phyloP scores from a whole-genome alignment of 2,888 invertebrate species.

The Cephonodes hylas region DNA sequence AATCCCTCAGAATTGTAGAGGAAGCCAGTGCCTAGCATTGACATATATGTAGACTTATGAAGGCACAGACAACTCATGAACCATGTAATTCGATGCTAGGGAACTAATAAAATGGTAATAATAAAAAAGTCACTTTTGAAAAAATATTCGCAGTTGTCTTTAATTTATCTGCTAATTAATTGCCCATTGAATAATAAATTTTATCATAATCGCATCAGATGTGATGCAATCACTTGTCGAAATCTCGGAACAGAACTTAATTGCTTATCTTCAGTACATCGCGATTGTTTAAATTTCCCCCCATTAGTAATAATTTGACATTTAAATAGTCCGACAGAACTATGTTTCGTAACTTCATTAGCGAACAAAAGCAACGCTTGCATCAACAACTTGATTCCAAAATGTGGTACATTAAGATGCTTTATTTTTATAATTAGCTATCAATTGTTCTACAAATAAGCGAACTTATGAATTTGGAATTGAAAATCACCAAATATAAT shows the following conservation, averaged over 20 bases:
- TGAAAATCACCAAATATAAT: no score
- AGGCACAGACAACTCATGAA: no score
- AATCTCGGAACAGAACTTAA: not conserved
- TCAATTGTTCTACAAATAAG: no score
- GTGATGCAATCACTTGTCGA: conserved; percentile 1
- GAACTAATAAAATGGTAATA: not conserved
- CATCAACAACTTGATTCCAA: no score
- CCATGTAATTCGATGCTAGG: no score
- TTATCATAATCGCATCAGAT: conserved; percentile 30
- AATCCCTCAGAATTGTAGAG: no score
- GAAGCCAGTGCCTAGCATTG: no score
- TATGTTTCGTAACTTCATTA: not conserved
- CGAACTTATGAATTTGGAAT: no score
- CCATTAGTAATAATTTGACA: not conserved
- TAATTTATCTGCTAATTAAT: conserved; percentile 18
- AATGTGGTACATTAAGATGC: no score
- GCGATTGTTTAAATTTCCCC: not conserved
- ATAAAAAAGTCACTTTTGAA: not conserved
- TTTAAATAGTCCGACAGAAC: not conserved
- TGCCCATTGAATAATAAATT: conserved; percentile 37
- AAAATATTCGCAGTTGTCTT: not conserved
- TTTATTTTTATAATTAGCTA: no score
- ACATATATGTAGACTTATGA: no score
- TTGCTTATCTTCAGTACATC: not conserved
- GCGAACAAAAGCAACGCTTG: not conserved